Conservation (phyloP, 2,797 vertebrate species). For the Neosilurus mollespiculum region DNA sequence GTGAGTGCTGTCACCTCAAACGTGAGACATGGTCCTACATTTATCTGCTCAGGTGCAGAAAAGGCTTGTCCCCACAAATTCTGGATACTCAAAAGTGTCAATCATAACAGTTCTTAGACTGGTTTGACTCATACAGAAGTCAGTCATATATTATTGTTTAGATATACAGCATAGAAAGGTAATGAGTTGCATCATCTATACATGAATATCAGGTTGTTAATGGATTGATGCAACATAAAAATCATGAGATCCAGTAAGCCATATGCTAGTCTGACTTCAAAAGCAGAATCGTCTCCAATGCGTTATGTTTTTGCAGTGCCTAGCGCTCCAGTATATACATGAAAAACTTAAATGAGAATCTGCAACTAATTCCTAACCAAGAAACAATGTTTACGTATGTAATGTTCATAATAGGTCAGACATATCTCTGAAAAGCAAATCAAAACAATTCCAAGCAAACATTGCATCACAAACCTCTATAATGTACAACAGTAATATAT, state of each 20-base stretch:
- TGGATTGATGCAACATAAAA: constrained; percentile 34
- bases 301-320: constrained; percentile 4
- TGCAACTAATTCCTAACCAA: constrained; percentile 37
- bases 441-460: constrained; percentile 31
- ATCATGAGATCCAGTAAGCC: constrained; percentile 24
- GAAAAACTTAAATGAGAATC: constrained; percentile 44
- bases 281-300: constrained; percentile 25
- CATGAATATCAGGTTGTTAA: constrained; percentile 45
- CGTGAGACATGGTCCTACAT: constrained; percentile 63
- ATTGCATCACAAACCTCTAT: constrained; percentile 8
- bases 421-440: constrained; percentile 32
- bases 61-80: constrained; percentile 59
- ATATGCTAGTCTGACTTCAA: constrained; percentile 36
- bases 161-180: constrained; percentile 31
- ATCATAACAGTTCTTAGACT: constrained; percentile 39
- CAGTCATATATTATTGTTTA: constrained; percentile 32
- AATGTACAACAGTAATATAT: constrained; percentile 23
- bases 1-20: constrained; percentile 54
- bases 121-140: constrained; percentile 44
- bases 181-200: constrained; percentile 26
- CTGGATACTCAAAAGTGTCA: constrained; percentile 52
- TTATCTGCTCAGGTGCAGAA: constrained; percentile 65
- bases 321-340: constrained; percentile 19
- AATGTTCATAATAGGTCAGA: constrained; percentile 32
- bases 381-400: constrained; percentile 26